Base-by-base conservation (phyloP, 2,797 vertebrate genomes). In the Scleropages formosus region DNA sequence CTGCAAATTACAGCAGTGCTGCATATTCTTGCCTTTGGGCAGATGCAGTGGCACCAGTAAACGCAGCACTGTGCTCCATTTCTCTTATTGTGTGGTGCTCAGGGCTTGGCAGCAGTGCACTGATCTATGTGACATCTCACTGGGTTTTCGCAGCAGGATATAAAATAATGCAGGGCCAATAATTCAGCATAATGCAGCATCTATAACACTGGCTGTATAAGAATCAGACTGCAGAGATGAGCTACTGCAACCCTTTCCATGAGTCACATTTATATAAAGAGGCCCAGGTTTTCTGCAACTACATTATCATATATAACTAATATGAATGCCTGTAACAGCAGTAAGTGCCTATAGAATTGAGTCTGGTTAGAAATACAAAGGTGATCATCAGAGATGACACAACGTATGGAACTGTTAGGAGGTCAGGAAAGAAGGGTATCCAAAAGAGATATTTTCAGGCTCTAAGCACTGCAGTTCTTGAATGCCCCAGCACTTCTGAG, bases 161-260 rank as follows among this genome's bases (percentile, higher is more conserved):
- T 74, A 51, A 74, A 69, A 69, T 18, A 73, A 20, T 22, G 15
- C 39, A 73, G 44, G 16, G 71, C 72, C 71, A 69, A 65, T 65
- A 73, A 73, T 59, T 75, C 75, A 61, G 51, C 24, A 61, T 72
- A 46, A 72, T 75, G 75, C 56, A 58, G 44, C 49, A 62, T 24
- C 51, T n/a, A 65, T 71, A 58, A 77, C 44, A 11, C 20, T 49
- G 51, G 63, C 60, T 24, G 66, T 49, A 39, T 39, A 39, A 39
- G 72, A 51, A 78, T 63, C 27, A 59, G 62, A 39, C 58, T 51
- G 68, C 61, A 31, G 58, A 60, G 77, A 68, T 39, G 62, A 27
- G 51, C n/a, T 46, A 59, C 24, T 68, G n/a, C 49, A 44, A 16
- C 22, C 26, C 27, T 60, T 44, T 73, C 59, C 66, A 12, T n/a